A percentile compares a stretch with the other conserved stretches of the same genome.
Evolutionary conservation across 2,113 vertebrate genomes (phyloP).

Genomic region (Ploceus nigricollis): DNA sequence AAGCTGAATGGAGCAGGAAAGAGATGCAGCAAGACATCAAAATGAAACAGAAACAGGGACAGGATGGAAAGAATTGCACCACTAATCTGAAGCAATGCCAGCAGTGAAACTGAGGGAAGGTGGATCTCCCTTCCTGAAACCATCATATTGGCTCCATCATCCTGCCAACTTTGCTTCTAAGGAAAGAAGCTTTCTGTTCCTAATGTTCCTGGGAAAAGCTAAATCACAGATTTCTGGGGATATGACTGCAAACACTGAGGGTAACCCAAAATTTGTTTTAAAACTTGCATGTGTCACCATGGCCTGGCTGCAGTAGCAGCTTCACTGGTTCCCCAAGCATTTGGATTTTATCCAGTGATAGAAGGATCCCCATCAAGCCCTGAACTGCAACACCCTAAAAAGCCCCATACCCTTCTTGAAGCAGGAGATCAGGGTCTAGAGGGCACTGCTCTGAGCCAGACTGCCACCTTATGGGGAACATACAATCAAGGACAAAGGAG

Average conservation of each 20-base stretch:
- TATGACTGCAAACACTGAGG: not conserved
- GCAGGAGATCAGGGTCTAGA: not conserved
- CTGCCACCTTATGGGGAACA: not conserved
- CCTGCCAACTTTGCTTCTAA: not conserved
- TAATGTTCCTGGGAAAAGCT: not conserved
- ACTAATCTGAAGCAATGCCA: not conserved
- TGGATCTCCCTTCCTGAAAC: not conserved
- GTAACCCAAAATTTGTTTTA: not conserved
- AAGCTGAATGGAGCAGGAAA: not conserved
- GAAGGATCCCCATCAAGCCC: not conserved
- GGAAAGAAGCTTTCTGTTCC: not conserved
- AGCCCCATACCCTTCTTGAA: not conserved
- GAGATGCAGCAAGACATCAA: not conserved
- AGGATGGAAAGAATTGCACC: not conserved
- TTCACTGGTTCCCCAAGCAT: not conserved
- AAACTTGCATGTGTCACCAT: not conserved
- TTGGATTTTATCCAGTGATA: not conserved
- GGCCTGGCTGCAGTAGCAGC: not conserved
- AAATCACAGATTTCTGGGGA: not conserved
- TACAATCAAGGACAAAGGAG: not conserved
- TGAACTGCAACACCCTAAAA: not conserved
- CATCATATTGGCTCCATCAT: not conserved
- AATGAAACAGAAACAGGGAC: not conserved
- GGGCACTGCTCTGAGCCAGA: not conserved
- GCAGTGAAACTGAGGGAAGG: not conserved